Percentiles rank a stretch among this genome's conserved stretches.
phyloP scores from a whole-genome alignment of 2,888 invertebrate species.

The Dryomyza anilis region DNA sequence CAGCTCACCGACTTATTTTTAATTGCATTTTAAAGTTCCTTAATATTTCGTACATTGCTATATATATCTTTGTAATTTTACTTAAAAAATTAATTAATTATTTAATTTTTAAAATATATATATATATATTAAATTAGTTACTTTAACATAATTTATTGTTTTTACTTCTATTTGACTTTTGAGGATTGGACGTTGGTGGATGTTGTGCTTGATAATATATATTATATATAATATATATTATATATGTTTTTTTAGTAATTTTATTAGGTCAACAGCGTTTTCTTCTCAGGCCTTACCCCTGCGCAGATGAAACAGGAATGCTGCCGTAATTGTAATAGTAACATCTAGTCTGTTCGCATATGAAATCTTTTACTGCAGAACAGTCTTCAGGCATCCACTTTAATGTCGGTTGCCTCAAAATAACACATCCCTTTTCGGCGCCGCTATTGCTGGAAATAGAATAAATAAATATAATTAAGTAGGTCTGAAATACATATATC shows the following conservation, averaged over 20 bases:
- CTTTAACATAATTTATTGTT: neutral
- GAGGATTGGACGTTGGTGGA: neutral
- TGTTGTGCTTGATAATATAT: neutral
- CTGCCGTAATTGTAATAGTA: slow-evolving; percentile 91
- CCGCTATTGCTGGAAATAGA: slow-evolving; percentile 67
- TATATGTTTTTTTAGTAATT: neutral
- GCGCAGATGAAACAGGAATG: slow-evolving; percentile 86
- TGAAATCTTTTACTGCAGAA: slow-evolving; percentile 82
- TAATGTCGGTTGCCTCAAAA: slow-evolving; percentile 76
- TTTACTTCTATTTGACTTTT: neutral
- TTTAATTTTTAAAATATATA: neutral
- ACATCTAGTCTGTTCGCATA: slow-evolving; percentile 88
- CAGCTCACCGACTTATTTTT: slow-evolving; percentile 58
- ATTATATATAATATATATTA: neutral
- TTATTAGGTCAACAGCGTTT: slow-evolving; percentile 35
- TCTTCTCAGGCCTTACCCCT: slow-evolving; percentile 75
- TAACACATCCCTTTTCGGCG: slow-evolving; percentile 75
- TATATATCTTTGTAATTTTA: slow-evolving; percentile 27
- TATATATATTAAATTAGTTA: neutral
- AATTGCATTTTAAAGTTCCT: slow-evolving; percentile 25
- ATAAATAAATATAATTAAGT: no score
- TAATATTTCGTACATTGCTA: slow-evolving; percentile 27
- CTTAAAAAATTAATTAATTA: slow-evolving; percentile 20
- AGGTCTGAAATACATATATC: no score
- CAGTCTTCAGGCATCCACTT: slow-evolving; percentile 85